Evolutionary conservation across 2,797 vertebrate genomes (phyloP).

Genomic region (Thalassophryne amazonica): DNA sequence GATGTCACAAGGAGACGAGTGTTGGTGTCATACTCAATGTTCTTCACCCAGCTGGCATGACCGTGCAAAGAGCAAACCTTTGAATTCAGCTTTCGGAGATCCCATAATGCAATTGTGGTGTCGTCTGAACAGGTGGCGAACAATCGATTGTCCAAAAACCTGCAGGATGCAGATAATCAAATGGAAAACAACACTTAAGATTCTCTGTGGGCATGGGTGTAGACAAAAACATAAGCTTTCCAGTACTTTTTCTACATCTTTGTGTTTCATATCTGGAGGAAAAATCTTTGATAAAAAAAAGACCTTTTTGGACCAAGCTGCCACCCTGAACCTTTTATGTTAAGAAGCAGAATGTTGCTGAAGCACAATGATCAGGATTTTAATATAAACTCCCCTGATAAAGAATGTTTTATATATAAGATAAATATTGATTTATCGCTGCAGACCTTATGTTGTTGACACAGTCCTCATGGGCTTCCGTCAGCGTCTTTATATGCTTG

Average conservation of each 20-base stretch:
- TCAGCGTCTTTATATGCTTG: conserved; percentile 96
- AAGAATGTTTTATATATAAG: too few relatives aligned
- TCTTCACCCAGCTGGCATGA: conserved; percentile 99
- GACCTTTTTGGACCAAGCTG: background rate
- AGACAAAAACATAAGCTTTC: background rate
- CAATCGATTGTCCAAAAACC: conserved; percentile 97
- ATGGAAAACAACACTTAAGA: background rate
- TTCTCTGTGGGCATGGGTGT: background rate
- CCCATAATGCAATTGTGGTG: conserved; percentile 97
- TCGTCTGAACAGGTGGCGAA: conserved; percentile 98
- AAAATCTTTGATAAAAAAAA: too few relatives aligned
- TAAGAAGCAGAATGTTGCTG: too few relatives aligned
- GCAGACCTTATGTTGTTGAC: conserved; percentile 99
- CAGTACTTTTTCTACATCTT: too few relatives aligned
- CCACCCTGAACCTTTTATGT: background rate
- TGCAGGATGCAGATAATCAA: conserved; percentile 41
- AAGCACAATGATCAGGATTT: too few relatives aligned
- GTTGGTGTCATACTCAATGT: conserved; percentile 98
- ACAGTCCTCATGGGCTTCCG: conserved; percentile 96
- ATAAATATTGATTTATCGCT: too few relatives aligned
- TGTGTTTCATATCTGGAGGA: too few relatives aligned
- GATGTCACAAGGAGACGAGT: conserved; percentile 95
- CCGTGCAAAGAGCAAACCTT: conserved; percentile 97
- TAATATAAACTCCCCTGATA: too few relatives aligned
- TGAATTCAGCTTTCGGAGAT: conserved; percentile 90